Conservation (phyloP, 53 echinoderm and acorn worm species). For the Temnopleurus reevesii region DNA sequence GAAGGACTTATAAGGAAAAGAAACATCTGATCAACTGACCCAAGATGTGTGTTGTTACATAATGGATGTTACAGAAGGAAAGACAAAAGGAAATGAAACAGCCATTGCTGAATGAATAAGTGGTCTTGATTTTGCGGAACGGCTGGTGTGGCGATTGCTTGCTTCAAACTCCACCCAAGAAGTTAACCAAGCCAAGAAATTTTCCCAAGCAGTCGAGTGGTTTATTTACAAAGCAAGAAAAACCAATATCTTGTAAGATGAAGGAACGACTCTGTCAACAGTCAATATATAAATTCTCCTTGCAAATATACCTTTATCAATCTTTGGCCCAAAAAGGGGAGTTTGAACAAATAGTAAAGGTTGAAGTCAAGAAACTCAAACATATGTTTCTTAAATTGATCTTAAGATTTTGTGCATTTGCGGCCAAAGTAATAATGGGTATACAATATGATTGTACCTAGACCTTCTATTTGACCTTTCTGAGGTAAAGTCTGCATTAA, state of each 20-base stretch:
- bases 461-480: conserved; percentile 13
- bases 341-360: conserved; percentile 52
- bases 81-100: conserved; percentile 37
- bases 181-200: background rate
- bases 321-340: conserved; percentile 14
- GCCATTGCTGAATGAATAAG: background rate
- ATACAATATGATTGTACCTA: background rate
- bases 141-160: background rate
- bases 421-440: conserved; percentile 21
- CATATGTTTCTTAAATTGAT: conserved; percentile 45
- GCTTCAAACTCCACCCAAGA: conserved; percentile 18
- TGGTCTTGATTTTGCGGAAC: background rate
- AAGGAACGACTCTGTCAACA: conserved; percentile 30
- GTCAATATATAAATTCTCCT: conserved; percentile 53
- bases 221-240: background rate
- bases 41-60: conserved; percentile 33
- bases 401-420: background rate
- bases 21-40: conserved; percentile 8
- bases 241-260: background rate
- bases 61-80: conserved; percentile 20
- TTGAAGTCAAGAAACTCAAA: conserved; percentile 42
- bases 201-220: background rate
- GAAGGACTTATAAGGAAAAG: conserved; percentile 13
- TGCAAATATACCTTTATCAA: conserved; percentile 48
- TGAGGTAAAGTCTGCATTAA: conserved; percentile 36